Evolutionary conservation across 2,888 invertebrate genomes (phyloP).

Genomic region (Physocephala rufipes): DNA sequence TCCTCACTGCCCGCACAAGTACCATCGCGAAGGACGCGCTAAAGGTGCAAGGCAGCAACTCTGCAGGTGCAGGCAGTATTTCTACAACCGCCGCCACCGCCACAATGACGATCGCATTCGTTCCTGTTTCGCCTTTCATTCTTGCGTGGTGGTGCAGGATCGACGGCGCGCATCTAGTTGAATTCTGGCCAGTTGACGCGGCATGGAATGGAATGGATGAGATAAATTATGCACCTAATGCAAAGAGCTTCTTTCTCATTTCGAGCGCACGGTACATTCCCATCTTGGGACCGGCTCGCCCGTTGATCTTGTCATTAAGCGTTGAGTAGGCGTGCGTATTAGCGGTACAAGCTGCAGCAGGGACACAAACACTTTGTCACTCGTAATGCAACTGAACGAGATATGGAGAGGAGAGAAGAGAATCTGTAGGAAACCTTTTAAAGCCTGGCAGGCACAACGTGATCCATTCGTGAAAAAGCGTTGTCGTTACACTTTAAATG

Average conservation of each 20-base stretch:
- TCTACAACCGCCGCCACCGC: background rate
- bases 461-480: slow-evolving; percentile 45
- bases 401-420: background rate
- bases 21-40: background rate
- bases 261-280: slow-evolving; percentile 28
- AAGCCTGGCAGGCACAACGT: slow-evolving; percentile 7
- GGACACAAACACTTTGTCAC: slow-evolving; percentile 49
- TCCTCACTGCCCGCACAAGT: background rate
- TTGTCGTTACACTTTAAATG: slow-evolving; percentile 45
- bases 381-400: slow-evolving; percentile 22
- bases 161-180: background rate
- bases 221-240: slow-evolving; percentile 66
- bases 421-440: background rate
- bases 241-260: slow-evolving; percentile 61
- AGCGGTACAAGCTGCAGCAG: slow-evolving; percentile 63
- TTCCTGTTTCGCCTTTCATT: slow-evolving; percentile 15
- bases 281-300: slow-evolving; percentile 36
- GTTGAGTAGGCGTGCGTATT: slow-evolving; percentile 65
- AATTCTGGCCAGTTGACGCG: background rate
- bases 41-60: background rate
- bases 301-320: slow-evolving; percentile 52
- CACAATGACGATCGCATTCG: slow-evolving; percentile 24
- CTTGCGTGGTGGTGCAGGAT: background rate
- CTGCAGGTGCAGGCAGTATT: slow-evolving; percentile 26
- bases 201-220: slow-evolving; percentile 48